Percentiles rank a stretch among this genome's conserved stretches.
These are phyloP conservation scores for Phaenicophaeus curvirostris DNA, from an alignment of 2,797 vertebrate species.

Conservation along the genomic window DNA sequence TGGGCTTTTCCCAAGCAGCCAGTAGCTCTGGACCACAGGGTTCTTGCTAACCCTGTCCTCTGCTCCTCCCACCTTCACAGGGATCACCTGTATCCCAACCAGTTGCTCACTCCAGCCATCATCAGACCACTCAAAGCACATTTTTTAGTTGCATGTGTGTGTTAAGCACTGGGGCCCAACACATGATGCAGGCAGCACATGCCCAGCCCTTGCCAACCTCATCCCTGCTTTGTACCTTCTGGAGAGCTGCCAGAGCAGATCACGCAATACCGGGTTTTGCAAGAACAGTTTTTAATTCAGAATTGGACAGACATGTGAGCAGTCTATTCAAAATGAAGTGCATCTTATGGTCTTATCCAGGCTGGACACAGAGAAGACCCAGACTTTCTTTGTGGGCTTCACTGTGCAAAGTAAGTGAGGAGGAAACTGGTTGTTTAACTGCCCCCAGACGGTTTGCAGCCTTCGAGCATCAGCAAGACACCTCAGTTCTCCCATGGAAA, in stretches of 20 bases:
- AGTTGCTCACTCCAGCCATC: neutral
- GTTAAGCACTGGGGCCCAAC: neutral
- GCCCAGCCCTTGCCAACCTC: neutral
- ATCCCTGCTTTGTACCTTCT: neutral
- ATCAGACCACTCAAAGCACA: neutral
- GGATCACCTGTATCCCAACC: rapidly evolving
- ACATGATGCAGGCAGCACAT: rapidly evolving
- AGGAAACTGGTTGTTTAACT: neutral
- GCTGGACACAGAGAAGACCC: neutral
- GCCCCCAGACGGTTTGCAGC: neutral
- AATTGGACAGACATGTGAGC: neutral
- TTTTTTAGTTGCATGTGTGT: neutral
- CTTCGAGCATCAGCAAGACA: neutral
- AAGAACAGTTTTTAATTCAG: constrained; percentile 5
- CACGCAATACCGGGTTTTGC: neutral
- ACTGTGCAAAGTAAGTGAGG: neutral
- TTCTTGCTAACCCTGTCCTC: neutral
- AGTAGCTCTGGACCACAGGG: rapidly evolving
- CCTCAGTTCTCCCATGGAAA: neutral
- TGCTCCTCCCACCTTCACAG: neutral
- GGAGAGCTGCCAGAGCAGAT: neutral
- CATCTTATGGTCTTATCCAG: neutral
- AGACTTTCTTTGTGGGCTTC: neutral
- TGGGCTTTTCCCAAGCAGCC: neutral
- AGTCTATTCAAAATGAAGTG: neutral